Conservation (phyloP, 2,797 vertebrate genomes). For the Thripadectes ignobilis region DNA sequence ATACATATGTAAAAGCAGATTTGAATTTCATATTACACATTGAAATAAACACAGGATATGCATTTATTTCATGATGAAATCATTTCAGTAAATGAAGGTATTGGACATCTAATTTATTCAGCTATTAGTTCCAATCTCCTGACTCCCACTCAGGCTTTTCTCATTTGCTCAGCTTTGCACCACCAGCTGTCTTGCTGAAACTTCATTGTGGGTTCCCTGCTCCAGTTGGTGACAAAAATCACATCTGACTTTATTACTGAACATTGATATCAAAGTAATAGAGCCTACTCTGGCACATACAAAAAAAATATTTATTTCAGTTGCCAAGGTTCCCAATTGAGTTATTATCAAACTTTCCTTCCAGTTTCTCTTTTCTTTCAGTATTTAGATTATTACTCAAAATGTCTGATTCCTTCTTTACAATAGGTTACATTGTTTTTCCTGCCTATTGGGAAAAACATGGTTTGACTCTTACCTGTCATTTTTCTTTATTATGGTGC, state of each 20-base stretch:
- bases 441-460: background rate
- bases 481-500: background rate
- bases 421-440: background rate
- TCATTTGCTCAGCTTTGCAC: conserved; percentile 28
- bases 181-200: conserved; percentile 47
- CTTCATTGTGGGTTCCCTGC: conserved; percentile 36
- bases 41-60: conserved; percentile 50
- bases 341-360: background rate
- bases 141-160: conserved; percentile 22
- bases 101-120: conserved; percentile 46
- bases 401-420: background rate
- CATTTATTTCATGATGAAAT: conserved; percentile 47
- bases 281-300: background rate
- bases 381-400: background rate
- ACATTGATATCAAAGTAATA: background rate
- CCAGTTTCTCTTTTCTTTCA: background rate
- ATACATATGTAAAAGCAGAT: conserved; percentile 68
- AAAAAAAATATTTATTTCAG: background rate
- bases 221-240: background rate
- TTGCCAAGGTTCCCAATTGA: background rate
- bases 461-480: background rate
- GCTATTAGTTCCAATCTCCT: conserved; percentile 35
- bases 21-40: conserved; percentile 61
- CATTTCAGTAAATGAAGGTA: conserved; percentile 36
- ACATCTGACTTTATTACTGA: background rate